phyloP scores from a whole-genome alignment of 2,113 vertebrate genomes.

The Thunnus maccoyii region DNA sequence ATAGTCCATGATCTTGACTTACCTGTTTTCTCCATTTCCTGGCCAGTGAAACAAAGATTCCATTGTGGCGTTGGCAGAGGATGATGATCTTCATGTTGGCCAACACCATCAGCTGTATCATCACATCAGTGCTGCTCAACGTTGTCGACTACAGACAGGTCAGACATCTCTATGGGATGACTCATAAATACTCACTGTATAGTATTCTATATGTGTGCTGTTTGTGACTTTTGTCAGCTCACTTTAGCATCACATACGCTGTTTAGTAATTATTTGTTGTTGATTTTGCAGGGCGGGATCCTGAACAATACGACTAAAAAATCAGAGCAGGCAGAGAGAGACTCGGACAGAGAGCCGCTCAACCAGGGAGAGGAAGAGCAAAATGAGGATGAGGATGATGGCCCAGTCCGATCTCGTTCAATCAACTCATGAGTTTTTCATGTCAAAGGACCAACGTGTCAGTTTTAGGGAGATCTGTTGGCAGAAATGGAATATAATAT shows the following conservation, averaged over 20 bases:
- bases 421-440: constrained; percentile 64
- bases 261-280: neutral
- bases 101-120: constrained; percentile 85
- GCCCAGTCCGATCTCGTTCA: constrained; percentile 41
- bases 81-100: constrained; percentile 90
- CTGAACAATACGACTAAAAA: constrained; percentile 87
- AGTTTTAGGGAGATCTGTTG: no score
- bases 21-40: constrained; percentile 14
- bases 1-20: neutral
- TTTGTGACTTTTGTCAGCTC: neutral
- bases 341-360: constrained; percentile 77
- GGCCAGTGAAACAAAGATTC: constrained; percentile 86
- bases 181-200: no score
- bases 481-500: no score
- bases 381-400: constrained; percentile 47
- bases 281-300: constrained; percentile 80
- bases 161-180: constrained; percentile 3
- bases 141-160: constrained; percentile 87
- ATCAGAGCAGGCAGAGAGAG: constrained; percentile 43
- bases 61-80: constrained; percentile 87
- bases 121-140: constrained; percentile 84
- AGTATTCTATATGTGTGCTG: neutral
- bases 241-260: neutral
- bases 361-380: constrained; percentile 58
- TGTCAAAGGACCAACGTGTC: neutral